Evolutionary conservation across 2,797 vertebrate genomes (phyloP), one percentile per base, ranked within the genome.

Genomic region (Leucoraja ocellata): DNA sequence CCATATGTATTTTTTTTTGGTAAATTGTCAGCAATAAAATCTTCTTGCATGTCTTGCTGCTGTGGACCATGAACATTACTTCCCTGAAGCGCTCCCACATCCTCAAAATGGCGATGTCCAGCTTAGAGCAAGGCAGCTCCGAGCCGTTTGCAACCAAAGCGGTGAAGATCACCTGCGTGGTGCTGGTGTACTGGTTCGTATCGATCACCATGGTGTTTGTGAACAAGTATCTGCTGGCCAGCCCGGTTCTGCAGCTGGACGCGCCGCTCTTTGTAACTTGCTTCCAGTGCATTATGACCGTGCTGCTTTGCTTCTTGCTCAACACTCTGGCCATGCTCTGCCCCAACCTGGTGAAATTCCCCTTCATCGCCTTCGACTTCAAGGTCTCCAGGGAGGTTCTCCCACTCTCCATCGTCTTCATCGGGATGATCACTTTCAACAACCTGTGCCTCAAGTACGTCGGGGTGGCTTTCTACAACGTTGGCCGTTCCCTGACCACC

Each of bases 161-260:
- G 0, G 1, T 96, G 32, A 96, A 96, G 93, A 99, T 99, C 91
- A 96, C 96, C 0, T 32, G 95, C 7, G 98, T 99, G 88, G 99
- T 99, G 1, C 94, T 94, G 0, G 95, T 98, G 0, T 99, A 99
- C 96, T 99, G 99, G 99, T 97, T 98, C 93, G 94, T 97, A 0
- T 99, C 98, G 0, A 99, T 99, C 93, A 98, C 98, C 1, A 99
- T 99, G 99, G 98, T 99, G 18, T 99, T 99, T 95, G 97, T 99
- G 63, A 99, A 99, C 93, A 99, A 97, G 93, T 96, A 97, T 88
- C 95, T 99, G 92, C 96, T 99, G 96, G 98, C 98, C 95, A 98
- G 97, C 94, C 95, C 95, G 1, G 97, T 98, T 0, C 95, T 97
- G 93, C 95, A 93, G 94, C 95, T 99, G 95, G 96, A 98, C 84